Evolutionary conservation across 2,797 vertebrate genomes (phyloP).

Genomic region (Sebastes umbrosus): DNA sequence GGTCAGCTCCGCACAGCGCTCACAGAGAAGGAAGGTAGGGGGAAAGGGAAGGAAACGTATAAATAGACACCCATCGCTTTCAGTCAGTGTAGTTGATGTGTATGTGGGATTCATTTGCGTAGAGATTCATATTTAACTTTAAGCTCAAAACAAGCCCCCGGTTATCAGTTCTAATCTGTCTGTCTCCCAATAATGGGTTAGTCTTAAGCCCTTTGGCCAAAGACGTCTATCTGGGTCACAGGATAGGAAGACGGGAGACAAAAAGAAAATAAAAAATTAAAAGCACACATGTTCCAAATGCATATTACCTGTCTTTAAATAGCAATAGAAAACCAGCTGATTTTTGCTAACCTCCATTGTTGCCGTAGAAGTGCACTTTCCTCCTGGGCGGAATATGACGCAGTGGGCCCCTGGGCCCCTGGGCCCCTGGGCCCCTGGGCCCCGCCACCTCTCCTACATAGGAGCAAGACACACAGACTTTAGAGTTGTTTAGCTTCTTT

Average conservation of each 20-base stretch:
- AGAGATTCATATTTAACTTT: constrained; percentile 24
- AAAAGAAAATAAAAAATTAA: background rate
- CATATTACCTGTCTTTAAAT: background rate
- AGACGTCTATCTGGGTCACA: constrained; percentile 34
- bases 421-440: no score
- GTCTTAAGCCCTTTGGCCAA: constrained; percentile 15
- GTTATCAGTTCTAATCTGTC: constrained; percentile 43
- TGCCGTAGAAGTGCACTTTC: background rate
- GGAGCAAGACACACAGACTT: background rate
- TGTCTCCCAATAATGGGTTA: background rate
- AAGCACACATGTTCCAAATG: background rate
- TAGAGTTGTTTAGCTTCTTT: background rate
- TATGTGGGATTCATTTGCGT: background rate
- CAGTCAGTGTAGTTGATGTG: background rate
- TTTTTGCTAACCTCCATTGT: background rate
- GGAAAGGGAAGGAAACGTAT: background rate
- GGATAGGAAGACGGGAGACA: background rate
- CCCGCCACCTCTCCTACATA: no score
- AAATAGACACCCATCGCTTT: background rate
- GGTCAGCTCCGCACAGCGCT: background rate
- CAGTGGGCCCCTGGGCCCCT: no score
- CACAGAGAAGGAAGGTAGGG: background rate
- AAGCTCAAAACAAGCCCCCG: constrained; percentile 23
- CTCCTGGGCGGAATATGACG: background rate
- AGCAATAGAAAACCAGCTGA: background rate